Evolutionary conservation across 2,888 invertebrate genomes (phyloP), one percentile per base, ranked within the genome.

Genomic region (Ennomos quercinarius): DNA sequence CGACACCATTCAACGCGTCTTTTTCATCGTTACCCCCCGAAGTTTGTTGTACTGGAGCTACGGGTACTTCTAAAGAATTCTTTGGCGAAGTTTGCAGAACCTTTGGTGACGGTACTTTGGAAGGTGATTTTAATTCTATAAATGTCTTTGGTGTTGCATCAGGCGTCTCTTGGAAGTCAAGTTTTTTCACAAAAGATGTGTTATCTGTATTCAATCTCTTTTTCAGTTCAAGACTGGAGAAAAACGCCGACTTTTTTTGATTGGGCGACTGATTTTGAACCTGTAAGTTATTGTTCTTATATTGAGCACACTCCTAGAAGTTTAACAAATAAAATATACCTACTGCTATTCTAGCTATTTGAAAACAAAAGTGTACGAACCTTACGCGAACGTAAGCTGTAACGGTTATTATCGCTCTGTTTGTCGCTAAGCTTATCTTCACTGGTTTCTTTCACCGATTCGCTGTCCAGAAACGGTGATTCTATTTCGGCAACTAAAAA

Each of bases 191-290:
- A n/a, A 36, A 10, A 12, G 39, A 12, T n/a, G n/a, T 9, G 27
- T n/a, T 27, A 40, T 27, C 27, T 6, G 27, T 27, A 27, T 12
- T 37, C 35, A 3, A n/a, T 47, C 2, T 60, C 35, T 58, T 64
- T 40, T 41, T 10, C 37, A 62, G 51, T 44, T 49, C 17, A 45
- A 65, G 61, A 50, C 51, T 52, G 39, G 51, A 51, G 41, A 65
- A 61, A 51, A 64, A 67, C 2, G 12, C 17, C 35, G 45, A n/a
- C 9, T 43, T n/a, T n/a, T 40, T 57, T 47, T 37, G 40, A 8
- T 47, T 27, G 6, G 27, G 10, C 8, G 53, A 10, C 12, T n/a
- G n/a, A 17, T 57, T 45, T 2, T 45, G 27, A 17, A 27, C 12
- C 66, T 66, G 58, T 27, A 27, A 27, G 27, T 27, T 27, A 6